Percentiles rank a stretch among this genome's conserved stretches.
phyloP scores from a whole-genome alignment of 2,888 invertebrate species.

The Lapara coniferarum region DNA sequence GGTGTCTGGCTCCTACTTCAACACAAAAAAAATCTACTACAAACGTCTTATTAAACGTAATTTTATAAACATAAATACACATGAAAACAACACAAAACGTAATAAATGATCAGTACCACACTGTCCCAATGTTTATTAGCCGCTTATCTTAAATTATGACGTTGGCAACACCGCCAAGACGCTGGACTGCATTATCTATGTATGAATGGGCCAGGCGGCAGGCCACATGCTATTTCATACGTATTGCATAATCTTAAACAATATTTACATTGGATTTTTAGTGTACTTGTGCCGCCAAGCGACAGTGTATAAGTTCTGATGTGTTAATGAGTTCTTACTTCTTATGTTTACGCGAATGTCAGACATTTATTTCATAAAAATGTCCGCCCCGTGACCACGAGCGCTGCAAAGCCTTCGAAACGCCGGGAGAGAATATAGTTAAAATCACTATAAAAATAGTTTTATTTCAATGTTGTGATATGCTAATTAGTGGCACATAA shows the following conservation, averaged over 20 bases:
- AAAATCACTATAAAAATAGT: no score
- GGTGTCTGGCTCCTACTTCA: neutral
- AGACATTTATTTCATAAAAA: no score
- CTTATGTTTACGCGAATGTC: no score
- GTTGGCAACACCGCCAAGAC: slow-evolving; percentile 19
- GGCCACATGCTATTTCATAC: neutral
- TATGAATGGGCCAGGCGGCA: slow-evolving; percentile 13
- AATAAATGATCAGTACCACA: slow-evolving; percentile 14
- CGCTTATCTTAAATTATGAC: slow-evolving; percentile 23
- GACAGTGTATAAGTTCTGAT: no score
- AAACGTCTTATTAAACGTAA: no score
- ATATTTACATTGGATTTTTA: no score
- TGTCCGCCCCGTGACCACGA: no score
- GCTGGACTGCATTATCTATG: slow-evolving; percentile 6
- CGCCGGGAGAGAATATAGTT: no score
- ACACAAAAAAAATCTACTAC: neutral
- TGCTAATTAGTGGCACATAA: neutral
- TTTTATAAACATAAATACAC: neutral
- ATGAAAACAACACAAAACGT: slow-evolving; percentile 11
- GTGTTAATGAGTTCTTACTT: no score
- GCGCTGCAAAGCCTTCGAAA: no score
- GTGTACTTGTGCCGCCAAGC: no score
- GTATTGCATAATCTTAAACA: slow-evolving; percentile 6
- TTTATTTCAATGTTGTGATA: neutral
- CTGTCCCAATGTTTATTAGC: slow-evolving; percentile 19